These are phyloP conservation scores for Scaptomyza caliginosa DNA, from an alignment of 2,888 invertebrate species.

Conservation along the genomic window DNA sequence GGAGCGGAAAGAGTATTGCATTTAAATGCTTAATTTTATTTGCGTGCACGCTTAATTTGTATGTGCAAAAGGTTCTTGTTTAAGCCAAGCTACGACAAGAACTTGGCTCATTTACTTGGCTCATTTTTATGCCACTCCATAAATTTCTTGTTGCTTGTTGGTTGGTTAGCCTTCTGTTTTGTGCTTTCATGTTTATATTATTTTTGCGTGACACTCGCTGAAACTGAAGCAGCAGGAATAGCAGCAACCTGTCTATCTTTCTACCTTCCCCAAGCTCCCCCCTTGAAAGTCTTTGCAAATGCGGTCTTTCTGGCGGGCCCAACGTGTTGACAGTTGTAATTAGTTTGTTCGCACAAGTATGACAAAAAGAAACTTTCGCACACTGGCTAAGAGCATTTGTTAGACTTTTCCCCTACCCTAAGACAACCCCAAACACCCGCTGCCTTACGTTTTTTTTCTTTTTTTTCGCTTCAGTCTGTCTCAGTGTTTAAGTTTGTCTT, in stretches of 20 bases:
- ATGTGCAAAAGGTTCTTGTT: constrained; percentile 28
- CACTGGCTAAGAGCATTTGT: constrained; percentile 49
- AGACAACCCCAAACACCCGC: not conserved
- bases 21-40: constrained; percentile 69
- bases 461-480: constrained; percentile 48
- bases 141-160: constrained; percentile 48
- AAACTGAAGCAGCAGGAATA: constrained; percentile 37
- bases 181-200: constrained; percentile 44
- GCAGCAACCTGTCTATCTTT: constrained; percentile 33
- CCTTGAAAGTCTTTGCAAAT: not conserved
- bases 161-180: constrained; percentile 27
- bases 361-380: constrained; percentile 72
- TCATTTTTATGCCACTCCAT: constrained; percentile 61
- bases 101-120: constrained; percentile 24
- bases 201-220: constrained; percentile 54
- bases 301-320: no score
- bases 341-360: constrained; percentile 79
- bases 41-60: constrained; percentile 63
- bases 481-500: constrained; percentile 21
- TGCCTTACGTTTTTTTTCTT: constrained; percentile 39
- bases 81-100: not conserved
- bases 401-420: constrained; percentile 16
- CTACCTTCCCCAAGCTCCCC: no score
- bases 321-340: constrained; percentile 80
- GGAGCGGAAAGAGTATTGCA: constrained; percentile 22